Evolutionary conservation across 2,113 vertebrate species (phyloP).

Genomic region (Amia ocellicauda): DNA sequence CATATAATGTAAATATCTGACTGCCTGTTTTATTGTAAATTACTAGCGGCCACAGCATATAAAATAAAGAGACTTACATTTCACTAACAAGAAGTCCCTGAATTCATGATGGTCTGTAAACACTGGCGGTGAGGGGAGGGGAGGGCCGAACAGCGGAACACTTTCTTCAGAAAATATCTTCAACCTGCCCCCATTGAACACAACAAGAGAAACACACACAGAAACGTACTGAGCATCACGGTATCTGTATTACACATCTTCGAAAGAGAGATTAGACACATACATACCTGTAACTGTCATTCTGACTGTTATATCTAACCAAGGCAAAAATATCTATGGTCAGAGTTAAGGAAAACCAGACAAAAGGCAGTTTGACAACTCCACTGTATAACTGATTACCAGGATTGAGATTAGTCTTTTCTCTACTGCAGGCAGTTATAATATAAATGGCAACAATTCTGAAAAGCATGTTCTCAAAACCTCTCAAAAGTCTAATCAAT

Average conservation of each 20-base stretch:
- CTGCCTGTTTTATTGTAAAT: no score
- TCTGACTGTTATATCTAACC: constrained; percentile 92
- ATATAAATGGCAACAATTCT: no score
- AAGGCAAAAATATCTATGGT: constrained; percentile 97
- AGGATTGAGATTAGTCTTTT: neutral
- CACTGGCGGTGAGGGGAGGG: constrained; percentile 89
- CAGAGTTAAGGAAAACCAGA: constrained; percentile 72
- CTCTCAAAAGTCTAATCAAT: no score
- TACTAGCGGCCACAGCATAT: no score
- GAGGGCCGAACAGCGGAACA: constrained; percentile 93
- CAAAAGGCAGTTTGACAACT: no score
- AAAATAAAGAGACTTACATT: constrained; percentile 75
- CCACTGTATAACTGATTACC: neutral
- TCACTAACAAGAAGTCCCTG: constrained; percentile 98
- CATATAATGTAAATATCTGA: no score
- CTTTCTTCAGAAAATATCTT: constrained; percentile 99
- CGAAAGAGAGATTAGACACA: neutral
- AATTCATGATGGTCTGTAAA: constrained; percentile 99
- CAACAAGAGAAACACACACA: constrained; percentile 33
- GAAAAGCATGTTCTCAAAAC: no score
- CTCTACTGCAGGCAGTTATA: no score
- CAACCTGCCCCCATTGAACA: constrained; percentile 65
- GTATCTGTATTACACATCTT: no score
- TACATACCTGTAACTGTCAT: constrained; percentile 91
- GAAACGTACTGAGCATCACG: constrained; percentile 35